These are phyloP conservation scores for Atopsyche davidsoni DNA, from an alignment of 1,140 invertebrate species.

Conservation along the genomic window DNA sequence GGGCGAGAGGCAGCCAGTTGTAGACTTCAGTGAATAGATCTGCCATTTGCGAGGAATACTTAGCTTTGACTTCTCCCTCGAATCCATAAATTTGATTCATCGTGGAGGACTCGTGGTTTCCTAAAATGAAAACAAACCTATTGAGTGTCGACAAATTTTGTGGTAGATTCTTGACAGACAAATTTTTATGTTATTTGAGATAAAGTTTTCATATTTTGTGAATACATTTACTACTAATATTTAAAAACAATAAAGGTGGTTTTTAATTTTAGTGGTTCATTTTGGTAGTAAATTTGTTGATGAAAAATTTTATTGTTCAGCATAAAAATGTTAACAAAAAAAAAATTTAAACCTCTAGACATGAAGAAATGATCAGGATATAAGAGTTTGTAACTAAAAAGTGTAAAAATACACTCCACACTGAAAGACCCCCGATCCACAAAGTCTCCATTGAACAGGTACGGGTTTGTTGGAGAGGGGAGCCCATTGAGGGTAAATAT, in stretches of 20 bases:
- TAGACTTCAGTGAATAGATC: conserved; percentile 98
- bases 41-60: conserved; percentile 91
- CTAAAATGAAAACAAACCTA: too few relatives aligned
- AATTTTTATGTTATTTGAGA: too few relatives aligned
- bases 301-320: too few relatives aligned
- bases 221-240: too few relatives aligned
- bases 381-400: conserved; percentile 95
- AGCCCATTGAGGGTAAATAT: conserved; percentile 96
- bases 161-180: too few relatives aligned
- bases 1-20: conserved; percentile 93
- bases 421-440: conserved; percentile 99
- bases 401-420: conserved; percentile 96
- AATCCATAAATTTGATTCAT: conserved; percentile 99
- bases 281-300: too few relatives aligned
- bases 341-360: conserved; percentile 73
- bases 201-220: too few relatives aligned
- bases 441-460: conserved; percentile 98
- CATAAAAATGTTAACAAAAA: neutral
- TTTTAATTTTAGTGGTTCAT: too few relatives aligned
- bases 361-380: conserved; percentile 98
- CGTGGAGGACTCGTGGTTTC: conserved; percentile 95
- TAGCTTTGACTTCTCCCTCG: conserved; percentile 94
- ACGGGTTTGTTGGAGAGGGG: conserved; percentile 92
- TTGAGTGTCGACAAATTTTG: too few relatives aligned
- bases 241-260: too few relatives aligned